Evolutionary conservation across 1,140 invertebrate genomes (phyloP).

Genomic region (Spodoptera frugiperda): DNA sequence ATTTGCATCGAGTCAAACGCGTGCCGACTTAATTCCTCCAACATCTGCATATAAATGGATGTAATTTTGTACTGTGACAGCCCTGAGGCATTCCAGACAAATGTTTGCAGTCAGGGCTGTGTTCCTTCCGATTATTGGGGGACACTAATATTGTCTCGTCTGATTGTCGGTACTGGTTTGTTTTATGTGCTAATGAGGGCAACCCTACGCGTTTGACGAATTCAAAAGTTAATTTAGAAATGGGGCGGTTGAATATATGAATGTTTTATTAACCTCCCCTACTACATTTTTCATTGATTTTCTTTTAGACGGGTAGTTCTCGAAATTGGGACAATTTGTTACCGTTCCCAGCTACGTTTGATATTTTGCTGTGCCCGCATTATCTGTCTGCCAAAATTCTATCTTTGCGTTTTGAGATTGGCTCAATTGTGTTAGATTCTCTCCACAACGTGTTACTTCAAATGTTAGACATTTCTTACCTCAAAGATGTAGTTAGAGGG

Average conservation of each 20-base stretch:
- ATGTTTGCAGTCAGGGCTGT: constrained; percentile 66
- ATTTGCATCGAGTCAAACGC: constrained; percentile 77
- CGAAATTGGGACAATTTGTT: constrained; percentile 28
- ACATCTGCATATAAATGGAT: constrained; percentile 81
- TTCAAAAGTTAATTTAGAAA: constrained; percentile 48
- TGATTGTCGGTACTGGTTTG: constrained; percentile 50
- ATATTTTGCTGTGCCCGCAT: constrained; percentile 3
- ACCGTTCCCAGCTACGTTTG: background rate
- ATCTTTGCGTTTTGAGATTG: background rate
- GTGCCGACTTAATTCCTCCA: constrained; percentile 65
- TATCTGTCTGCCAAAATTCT: constrained; percentile 2
- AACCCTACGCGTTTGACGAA: constrained; percentile 48
- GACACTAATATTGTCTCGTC: constrained; percentile 49
- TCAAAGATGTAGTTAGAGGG: too few relatives aligned
- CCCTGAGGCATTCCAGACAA: constrained; percentile 70
- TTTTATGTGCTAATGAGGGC: constrained; percentile 62
- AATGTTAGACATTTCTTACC: background rate
- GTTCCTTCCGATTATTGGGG: constrained; percentile 46
- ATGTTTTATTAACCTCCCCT: constrained; percentile 35
- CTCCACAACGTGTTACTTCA: background rate
- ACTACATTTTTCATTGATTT: constrained; percentile 40
- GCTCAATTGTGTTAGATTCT: background rate
- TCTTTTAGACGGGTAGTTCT: constrained; percentile 12
- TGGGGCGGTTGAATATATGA: constrained; percentile 47
- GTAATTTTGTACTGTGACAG: constrained; percentile 79